These are phyloP conservation scores for Apoderus coryli DNA, from an alignment of 2,888 invertebrate species.

Conservation along the genomic window DNA sequence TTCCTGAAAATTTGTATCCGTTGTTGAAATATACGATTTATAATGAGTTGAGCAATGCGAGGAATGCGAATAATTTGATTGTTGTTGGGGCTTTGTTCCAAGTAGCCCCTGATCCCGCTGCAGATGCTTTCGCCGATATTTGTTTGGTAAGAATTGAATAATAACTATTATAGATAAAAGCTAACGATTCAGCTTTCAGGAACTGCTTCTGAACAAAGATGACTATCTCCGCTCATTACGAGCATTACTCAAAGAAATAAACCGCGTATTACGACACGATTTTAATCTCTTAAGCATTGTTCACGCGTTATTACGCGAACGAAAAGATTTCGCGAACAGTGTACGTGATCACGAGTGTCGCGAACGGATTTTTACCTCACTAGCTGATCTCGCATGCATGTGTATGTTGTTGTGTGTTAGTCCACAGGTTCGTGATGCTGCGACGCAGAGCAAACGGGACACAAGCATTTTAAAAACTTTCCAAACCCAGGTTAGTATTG, in stretches of 20 bases:
- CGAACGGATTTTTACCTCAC: constrained; percentile 70
- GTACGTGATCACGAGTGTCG: constrained; percentile 52
- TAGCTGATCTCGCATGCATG: constrained; percentile 74
- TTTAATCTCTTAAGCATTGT: constrained; percentile 69
- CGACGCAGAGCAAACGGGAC: constrained; percentile 35
- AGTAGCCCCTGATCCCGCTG: constrained; percentile 66
- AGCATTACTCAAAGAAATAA: constrained; percentile 75
- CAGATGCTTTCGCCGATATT: constrained; percentile 71
- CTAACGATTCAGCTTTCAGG: no score
- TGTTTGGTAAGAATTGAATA: constrained; percentile 50
- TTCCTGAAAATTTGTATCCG: constrained; percentile 70
- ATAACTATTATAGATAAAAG: no score
- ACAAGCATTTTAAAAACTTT: constrained; percentile 37
- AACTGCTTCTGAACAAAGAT: constrained; percentile 72
- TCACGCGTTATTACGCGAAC: constrained; percentile 54
- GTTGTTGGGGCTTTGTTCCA: constrained; percentile 81
- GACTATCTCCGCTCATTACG: constrained; percentile 82
- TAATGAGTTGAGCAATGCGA: constrained; percentile 83
- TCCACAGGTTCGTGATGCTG: constrained; percentile 58
- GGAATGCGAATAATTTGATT: constrained; percentile 91
- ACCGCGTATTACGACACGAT: constrained; percentile 68
- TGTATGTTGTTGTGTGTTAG: constrained; percentile 68
- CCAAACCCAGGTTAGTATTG: constrained; percentile 21
- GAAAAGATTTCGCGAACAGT: constrained; percentile 44
- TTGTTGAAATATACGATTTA: constrained; percentile 84